A percentile compares a stretch with the other conserved stretches of the same genome.
Conservation (phyloP, 35 echinoderm and acorn worm species). For the Apostichopus japonicus region DNA sequence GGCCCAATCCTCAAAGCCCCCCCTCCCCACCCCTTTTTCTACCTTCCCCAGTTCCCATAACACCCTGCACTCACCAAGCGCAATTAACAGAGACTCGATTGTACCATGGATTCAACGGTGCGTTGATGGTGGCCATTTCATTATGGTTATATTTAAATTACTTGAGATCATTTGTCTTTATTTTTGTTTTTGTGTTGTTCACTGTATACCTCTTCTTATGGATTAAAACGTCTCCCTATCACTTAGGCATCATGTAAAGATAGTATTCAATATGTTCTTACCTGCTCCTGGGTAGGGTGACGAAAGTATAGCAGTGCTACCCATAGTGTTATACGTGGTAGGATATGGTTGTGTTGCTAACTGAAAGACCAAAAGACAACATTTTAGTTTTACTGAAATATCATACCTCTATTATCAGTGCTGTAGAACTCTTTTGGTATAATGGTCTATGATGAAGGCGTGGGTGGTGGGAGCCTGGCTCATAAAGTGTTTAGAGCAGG, state of each 20-base stretch:
- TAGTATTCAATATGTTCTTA: not conserved
- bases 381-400: not conserved
- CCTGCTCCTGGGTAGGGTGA: not conserved
- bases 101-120: too few species aligned
- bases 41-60: not conserved
- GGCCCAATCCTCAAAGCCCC: too few species aligned
- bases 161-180: too few species aligned
- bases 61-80: not conserved
- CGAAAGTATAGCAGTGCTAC: not conserved
- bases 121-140: too few species aligned
- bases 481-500: not conserved
- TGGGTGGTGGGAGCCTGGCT: not conserved
- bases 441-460: too few species aligned
- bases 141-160: too few species aligned
- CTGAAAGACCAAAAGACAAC: not conserved
- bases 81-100: not conserved
- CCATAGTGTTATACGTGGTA: not conserved
- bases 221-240: not conserved
- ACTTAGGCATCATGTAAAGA: not conserved
- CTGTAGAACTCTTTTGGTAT: not conserved
- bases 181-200: not conserved
- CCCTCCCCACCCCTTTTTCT: not conserved
- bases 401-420: not conserved
- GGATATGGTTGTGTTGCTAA: not conserved
- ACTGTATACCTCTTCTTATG: not conserved